phyloP scores from a whole-genome alignment of 2,888 invertebrate genomes.

The Pyrocoelia pectoralis region DNA sequence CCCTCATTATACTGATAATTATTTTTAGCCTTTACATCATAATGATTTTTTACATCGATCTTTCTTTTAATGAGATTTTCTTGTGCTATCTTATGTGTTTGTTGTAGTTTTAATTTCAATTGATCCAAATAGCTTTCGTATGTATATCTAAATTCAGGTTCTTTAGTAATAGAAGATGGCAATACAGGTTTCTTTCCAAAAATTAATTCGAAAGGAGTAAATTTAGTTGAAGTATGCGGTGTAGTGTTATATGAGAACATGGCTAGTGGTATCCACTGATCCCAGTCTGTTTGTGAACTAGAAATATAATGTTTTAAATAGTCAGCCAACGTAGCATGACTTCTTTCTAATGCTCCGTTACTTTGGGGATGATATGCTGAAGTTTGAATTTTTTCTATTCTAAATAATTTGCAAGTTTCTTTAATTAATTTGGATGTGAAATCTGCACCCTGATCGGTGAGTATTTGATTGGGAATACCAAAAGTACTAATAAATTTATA shows the following conservation, averaged over 20 bases:
- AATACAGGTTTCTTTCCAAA: no score
- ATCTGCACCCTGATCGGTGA: background rate
- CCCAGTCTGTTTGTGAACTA: conserved; percentile 34
- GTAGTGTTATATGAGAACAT: conserved; percentile 44
- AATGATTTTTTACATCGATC: no score
- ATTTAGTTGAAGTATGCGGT: no score
- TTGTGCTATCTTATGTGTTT: no score
- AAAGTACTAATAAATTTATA: conserved; percentile 40
- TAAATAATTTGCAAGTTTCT: conserved; percentile 39
- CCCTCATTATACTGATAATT: no score
- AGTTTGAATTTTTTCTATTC: conserved; percentile 44
- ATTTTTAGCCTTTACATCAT: no score
- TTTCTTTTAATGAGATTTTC: no score
- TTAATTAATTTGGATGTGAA: conserved; percentile 20
- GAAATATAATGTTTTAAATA: conserved; percentile 47
- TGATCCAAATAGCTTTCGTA: no score
- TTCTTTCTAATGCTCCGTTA: conserved; percentile 48
- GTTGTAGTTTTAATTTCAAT: no score
- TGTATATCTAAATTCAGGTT: no score
- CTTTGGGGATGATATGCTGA: conserved; percentile 46
- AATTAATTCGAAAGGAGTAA: no score
- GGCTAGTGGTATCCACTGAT: conserved; percentile 33
- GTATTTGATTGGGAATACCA: conserved; percentile 26
- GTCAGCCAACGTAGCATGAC: conserved; percentile 45
- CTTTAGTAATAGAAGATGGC: no score